Evolutionary conservation across 2,888 invertebrate genomes (phyloP).

Genomic region (Thera britannica): DNA sequence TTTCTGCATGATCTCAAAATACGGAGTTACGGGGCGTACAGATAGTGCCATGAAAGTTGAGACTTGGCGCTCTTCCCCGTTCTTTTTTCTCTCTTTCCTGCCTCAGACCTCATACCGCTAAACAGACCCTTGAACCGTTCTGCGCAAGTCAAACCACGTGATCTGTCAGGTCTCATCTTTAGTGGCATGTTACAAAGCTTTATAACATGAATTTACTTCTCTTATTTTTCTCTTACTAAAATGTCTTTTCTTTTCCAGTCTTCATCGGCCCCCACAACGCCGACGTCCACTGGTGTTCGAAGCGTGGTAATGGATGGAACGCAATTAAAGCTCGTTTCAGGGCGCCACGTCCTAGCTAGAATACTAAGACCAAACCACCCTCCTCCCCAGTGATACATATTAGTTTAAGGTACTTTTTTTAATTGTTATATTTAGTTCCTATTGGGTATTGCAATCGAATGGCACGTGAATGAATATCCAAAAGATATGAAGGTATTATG

Average conservation of each 20-base stretch:
- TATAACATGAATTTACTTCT: too few relatives aligned
- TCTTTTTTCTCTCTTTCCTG: too few relatives aligned
- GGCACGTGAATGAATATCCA: neutral
- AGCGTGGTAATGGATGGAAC: constrained; percentile 79
- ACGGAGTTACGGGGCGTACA: too few relatives aligned
- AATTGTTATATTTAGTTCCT: constrained; percentile 1
- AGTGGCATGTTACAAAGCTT: too few relatives aligned
- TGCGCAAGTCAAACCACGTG: too few relatives aligned
- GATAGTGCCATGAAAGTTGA: too few relatives aligned
- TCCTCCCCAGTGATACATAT: constrained; percentile 58
- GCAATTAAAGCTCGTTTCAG: constrained; percentile 75
- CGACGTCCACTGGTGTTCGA: constrained; percentile 66
- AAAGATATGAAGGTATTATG: constrained; percentile 9
- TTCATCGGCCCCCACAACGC: constrained; percentile 50
- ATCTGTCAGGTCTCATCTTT: too few relatives aligned
- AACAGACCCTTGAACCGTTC: too few relatives aligned
- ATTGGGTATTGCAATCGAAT: constrained; percentile 11
- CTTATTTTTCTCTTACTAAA: neutral
- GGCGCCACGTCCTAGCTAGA: constrained; percentile 74
- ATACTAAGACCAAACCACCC: constrained; percentile 71
- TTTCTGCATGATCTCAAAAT: too few relatives aligned
- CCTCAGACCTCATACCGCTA: too few relatives aligned
- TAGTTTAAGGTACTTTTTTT: constrained; percentile 27
- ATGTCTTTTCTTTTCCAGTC: constrained; percentile 46
- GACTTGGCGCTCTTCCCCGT: too few relatives aligned